Evolutionary conservation across 2,888 invertebrate species (phyloP), one percentile per base, ranked within the genome.

Genomic region (Phyllotreta striolata): DNA sequence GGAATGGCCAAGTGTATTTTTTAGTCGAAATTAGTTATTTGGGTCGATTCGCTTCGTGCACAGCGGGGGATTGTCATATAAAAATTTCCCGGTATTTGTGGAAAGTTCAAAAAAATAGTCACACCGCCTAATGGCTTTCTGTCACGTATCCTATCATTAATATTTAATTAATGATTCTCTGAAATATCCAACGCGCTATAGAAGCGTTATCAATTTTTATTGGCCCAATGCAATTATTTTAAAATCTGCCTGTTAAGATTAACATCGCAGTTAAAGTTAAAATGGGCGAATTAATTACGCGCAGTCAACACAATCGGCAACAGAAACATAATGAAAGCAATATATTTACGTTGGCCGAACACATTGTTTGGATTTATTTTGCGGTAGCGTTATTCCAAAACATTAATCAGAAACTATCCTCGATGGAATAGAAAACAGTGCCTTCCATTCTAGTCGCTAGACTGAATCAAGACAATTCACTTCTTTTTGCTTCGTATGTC

Each of bases 381-480:
- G 34, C 24, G 44, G 44, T 44, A 55, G 40, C 52, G 40, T 55
- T 55, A 55, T 55, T 55, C 44, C 55, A 35, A 35, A 43, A 44
- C 55, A 55, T 55, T 55, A 55, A 55, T 55, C 55, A 55, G 44
- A 43, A 55, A 10, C 43, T 35, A 43, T 44, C 34, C 55, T 55
- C 44, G 12, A 9, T 10, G 58, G 49, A 39, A 58, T 58, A 47
- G 58, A 34, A 24, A 58, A 58, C 49, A 58, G 12, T 7, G 49
- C 34, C 49, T 58, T 58, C 40, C 49, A 58, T 58, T 58, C 49
- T 47, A 40, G 40, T 49, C 34, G 40, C 39, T 49, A 58, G 58
- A 58, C 49, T 58, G 40, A 58, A 58, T 58, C 58, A 58, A 58
- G 58, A 58, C 58, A 49, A 14, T 58, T 58, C 58, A 49, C 58